Evolutionary conservation across 2,797 vertebrate genomes (phyloP), one percentile per base, ranked within the genome.

Genomic region (Oryzias dopingdopingensis): DNA sequence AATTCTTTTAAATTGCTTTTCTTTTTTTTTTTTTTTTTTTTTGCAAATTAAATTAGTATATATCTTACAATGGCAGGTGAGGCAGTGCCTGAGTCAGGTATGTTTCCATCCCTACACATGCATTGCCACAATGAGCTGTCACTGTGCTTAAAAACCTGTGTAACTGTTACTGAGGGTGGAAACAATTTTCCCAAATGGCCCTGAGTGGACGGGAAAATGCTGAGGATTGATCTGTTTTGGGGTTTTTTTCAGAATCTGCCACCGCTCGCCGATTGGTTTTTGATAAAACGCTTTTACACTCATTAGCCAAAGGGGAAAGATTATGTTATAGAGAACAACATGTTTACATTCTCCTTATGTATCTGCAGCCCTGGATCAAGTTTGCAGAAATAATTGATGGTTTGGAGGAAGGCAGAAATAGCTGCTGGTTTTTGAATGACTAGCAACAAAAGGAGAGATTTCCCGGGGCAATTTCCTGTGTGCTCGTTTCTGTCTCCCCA

Each of bases 231-330:
- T 64, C 57, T 22, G 17, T 42, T 60, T 59, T 24, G 18, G 18
- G 18, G 18, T 23, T 42, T 60, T 37, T 4, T 47, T 23, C 6
- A 0, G 55, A 53, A 29, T 44, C 4, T 1, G 7, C 1, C 0
- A 10, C 46, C 59, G 26, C 37, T 8, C 6, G 44, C 62, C 65
- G 65, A 80, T 84, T 73, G 48, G 0, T 37, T 78, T 77, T 62
- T 74, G 59, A 70, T 16, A 24, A 57, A 78, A 49, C n/a, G 45
- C 22, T 13, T 23, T 44, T 6, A 14, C 23, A 13, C 46, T 24
- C 32, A 71, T 67, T 1, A 26, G 29, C 57, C 52, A 37, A 14
- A 6, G 52, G 57, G 32, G 13, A 14, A 20, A 15, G 20, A 42
- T 44, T 56, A 26, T 3, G 45, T 37, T 0, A 17, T 24, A 49